These are phyloP conservation scores for Calliopsis andreniformis DNA, from an alignment of 1,140 invertebrate species.

Conservation along the genomic window DNA sequence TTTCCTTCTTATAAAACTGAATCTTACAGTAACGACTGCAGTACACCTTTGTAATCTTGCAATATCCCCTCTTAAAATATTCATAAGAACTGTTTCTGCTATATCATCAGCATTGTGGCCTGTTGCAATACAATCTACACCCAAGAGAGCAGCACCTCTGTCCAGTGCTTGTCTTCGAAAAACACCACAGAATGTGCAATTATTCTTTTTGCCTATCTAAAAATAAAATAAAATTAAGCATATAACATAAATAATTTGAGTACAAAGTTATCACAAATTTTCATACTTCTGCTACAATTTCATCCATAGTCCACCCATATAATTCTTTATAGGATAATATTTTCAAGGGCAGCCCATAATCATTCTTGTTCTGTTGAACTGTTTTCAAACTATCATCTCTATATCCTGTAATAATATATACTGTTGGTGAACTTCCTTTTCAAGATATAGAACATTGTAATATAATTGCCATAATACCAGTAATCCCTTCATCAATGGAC, in stretches of 20 bases:
- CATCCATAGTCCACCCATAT: conserved; percentile 99
- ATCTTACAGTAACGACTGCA: conserved; percentile 90
- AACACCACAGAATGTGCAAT: conserved; percentile 99
- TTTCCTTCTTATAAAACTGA: neutral
- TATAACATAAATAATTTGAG: neutral
- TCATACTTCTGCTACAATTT: conserved; percentile 92
- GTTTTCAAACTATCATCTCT: conserved; percentile 99
- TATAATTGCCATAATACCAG: conserved; percentile 80
- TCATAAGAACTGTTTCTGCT: conserved; percentile 99
- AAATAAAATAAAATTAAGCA: conserved; percentile 53
- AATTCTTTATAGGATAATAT: conserved; percentile 99
- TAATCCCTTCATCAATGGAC: conserved; percentile 99
- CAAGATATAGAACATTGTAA: neutral
- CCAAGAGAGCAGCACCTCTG: conserved; percentile 92
- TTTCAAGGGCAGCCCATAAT: conserved; percentile 97
- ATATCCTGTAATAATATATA: conserved; percentile 86
- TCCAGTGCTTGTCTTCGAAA: conserved; percentile 98
- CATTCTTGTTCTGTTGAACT: conserved; percentile 95
- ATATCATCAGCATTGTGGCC: conserved; percentile 99
- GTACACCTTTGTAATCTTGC: conserved; percentile 96
- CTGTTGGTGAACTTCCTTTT: neutral
- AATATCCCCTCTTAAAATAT: conserved; percentile 97
- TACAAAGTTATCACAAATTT: conserved; percentile 11
- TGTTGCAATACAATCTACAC: conserved; percentile 96
- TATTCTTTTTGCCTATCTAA: conserved; percentile 97